Conservation (phyloP, 2,888 invertebrate species). For the Idaea biselata region DNA sequence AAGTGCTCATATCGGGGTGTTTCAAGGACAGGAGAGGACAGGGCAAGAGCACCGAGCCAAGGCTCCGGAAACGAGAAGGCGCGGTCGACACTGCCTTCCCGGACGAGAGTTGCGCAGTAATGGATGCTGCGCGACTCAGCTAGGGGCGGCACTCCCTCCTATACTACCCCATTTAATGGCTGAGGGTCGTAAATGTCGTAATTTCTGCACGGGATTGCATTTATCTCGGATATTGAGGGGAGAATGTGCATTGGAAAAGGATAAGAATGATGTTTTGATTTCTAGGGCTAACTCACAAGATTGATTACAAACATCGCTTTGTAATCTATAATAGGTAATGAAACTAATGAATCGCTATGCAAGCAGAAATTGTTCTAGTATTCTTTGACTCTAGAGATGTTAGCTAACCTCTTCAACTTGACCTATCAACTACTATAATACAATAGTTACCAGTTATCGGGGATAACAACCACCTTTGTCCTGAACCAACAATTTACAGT, state of each 20-base stretch:
- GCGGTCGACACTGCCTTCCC: slow-evolving; percentile 58
- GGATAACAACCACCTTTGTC: no score
- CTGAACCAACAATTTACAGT: no score
- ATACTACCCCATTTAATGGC: slow-evolving; percentile 56
- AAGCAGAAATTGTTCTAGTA: background rate
- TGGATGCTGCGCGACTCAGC: slow-evolving; percentile 69
- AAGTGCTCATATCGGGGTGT: slow-evolving; percentile 47
- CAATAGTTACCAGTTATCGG: no score
- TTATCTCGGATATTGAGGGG: slow-evolving; percentile 36
- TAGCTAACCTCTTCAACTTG: no score
- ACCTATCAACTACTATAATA: no score
- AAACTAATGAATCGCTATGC: background rate
- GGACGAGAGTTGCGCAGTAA: slow-evolving; percentile 73
- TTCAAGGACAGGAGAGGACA: slow-evolving; percentile 54
- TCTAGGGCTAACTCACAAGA: slow-evolving; percentile 8
- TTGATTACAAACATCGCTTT: background rate
- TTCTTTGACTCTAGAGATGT: no score
- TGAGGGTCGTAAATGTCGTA: slow-evolving; percentile 63
- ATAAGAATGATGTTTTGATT: slow-evolving; percentile 28
- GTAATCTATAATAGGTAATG: background rate
- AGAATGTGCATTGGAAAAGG: slow-evolving; percentile 34
- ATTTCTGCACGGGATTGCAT: slow-evolving; percentile 41
- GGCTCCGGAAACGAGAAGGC: slow-evolving; percentile 67
- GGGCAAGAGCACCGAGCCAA: slow-evolving; percentile 47
- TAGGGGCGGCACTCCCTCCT: slow-evolving; percentile 72